phyloP scores from a whole-genome alignment of 2,113 vertebrate species.

The Tragelaphus imberbis region DNA sequence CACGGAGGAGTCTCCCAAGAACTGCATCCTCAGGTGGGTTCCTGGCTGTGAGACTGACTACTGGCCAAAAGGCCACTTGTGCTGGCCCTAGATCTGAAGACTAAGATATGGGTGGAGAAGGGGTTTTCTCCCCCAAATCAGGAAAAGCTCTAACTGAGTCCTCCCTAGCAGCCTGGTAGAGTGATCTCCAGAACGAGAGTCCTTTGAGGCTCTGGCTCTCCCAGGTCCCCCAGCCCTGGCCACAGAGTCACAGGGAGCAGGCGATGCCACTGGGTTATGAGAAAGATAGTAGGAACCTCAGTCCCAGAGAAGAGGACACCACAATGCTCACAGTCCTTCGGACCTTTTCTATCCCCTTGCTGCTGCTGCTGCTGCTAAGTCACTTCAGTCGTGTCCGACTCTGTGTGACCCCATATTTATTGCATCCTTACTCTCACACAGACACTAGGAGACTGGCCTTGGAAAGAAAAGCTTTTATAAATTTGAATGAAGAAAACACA shows the following conservation, averaged over 20 bases:
- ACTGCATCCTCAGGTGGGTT: constrained; percentile 51
- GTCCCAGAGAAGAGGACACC: not conserved
- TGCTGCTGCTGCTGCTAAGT: no score
- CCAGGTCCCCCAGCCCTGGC: no score
- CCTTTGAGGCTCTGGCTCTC: not conserved
- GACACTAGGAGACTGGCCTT: not conserved
- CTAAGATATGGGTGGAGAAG: not conserved
- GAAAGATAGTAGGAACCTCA: not conserved
- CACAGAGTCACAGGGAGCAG: not conserved
- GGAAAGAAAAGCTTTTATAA: not conserved
- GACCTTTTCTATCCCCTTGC: not conserved
- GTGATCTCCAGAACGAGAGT: not conserved
- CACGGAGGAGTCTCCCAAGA: not conserved
- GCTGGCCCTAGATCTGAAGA: not conserved
- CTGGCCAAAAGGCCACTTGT: not conserved
- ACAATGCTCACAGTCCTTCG: not conserved
- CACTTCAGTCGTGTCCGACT: no score
- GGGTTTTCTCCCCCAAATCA: not conserved
- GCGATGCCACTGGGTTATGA: not conserved
- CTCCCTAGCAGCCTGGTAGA: not conserved
- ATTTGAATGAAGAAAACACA: constrained; percentile 12
- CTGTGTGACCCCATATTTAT: not conserved
- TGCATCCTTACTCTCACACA: not conserved
- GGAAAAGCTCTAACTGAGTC: not conserved
- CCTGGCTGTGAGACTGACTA: not conserved